These are phyloP conservation scores for Sphaerophoria taeniata DNA, from an alignment of 2,888 invertebrate genomes.

Conservation along the genomic window DNA sequence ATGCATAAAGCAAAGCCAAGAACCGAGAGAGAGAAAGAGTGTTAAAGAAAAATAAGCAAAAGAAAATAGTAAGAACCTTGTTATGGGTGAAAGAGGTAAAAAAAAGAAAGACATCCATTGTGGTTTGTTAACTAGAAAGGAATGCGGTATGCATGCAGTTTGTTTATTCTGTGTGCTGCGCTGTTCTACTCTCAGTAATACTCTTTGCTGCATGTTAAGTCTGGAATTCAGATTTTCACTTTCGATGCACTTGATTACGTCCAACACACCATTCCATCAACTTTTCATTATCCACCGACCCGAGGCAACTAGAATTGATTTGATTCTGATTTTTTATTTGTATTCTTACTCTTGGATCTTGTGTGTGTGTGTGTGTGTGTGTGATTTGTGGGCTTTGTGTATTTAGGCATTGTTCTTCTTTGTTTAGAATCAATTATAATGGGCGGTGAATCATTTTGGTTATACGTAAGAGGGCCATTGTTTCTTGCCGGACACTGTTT, in stretches of 20 bases:
- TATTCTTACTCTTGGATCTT: conserved; percentile 18
- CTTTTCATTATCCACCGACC: conserved; percentile 4
- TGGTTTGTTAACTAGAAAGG: conserved; percentile 68
- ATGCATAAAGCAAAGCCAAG: conserved; percentile 54
- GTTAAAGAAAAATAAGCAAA: conserved; percentile 40
- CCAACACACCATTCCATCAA: conserved; percentile 37
- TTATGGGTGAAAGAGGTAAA: conserved; percentile 14
- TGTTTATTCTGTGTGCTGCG: conserved; percentile 12
- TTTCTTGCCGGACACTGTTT: too few species aligned
- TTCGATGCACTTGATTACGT: conserved; percentile 73
- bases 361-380: neutral
- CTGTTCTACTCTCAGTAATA: too few species aligned
- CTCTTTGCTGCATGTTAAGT: conserved; percentile 61
- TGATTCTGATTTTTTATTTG: conserved; percentile 48
- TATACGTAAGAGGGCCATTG: too few species aligned
- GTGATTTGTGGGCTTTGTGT: neutral
- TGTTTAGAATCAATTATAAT: conserved; percentile 38
- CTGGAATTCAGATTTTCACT: conserved; percentile 69
- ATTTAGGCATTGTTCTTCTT: conserved; percentile 12
- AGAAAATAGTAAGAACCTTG: conserved; percentile 42
- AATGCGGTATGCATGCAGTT: conserved; percentile 49
- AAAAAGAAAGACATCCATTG: conserved; percentile 55
- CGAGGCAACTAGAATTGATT: conserved; percentile 41
- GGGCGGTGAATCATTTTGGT: conserved; percentile 60
- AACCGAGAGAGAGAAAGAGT: conserved; percentile 39